phyloP scores from a whole-genome alignment of 2,888 invertebrate species.

The Copidosoma aretas region DNA sequence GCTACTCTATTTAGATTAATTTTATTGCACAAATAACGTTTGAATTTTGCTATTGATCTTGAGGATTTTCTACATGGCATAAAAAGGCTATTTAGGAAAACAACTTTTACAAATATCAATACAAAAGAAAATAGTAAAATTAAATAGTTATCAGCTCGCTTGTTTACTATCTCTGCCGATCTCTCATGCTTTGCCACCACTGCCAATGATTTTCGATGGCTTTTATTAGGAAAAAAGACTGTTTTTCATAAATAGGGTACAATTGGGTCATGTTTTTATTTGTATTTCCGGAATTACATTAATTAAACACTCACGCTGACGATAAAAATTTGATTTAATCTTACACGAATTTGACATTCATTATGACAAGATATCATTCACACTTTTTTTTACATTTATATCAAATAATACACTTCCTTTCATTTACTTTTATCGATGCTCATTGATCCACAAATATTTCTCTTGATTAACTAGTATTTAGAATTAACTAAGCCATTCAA shows the following conservation, averaged over 20 bases:
- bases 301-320: neutral
- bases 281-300: neutral
- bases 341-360: neutral
- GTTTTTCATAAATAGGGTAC: neutral
- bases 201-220: conserved; percentile 16
- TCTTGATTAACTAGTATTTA: too few species aligned
- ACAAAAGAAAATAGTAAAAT: conserved; percentile 22
- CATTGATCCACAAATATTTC: too few species aligned
- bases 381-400: too few species aligned
- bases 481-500: too few species aligned
- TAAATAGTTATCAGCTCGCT: conserved; percentile 19
- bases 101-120: conserved; percentile 11
- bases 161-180: neutral
- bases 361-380: conserved; percentile 1
- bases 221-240: conserved; percentile 13
- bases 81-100: conserved; percentile 30
- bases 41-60: neutral
- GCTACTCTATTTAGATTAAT: too few species aligned
- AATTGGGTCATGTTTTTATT: neutral
- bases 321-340: neutral
- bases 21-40: neutral
- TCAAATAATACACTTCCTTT: too few species aligned
- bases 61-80: conserved; percentile 32
- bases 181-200: conserved; percentile 41
- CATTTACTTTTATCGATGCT: too few species aligned